Evolutionary conservation across 2,888 invertebrate genomes (phyloP), one percentile per base, ranked within the genome.

Genomic region (Drosophila parthenogenetica): DNA sequence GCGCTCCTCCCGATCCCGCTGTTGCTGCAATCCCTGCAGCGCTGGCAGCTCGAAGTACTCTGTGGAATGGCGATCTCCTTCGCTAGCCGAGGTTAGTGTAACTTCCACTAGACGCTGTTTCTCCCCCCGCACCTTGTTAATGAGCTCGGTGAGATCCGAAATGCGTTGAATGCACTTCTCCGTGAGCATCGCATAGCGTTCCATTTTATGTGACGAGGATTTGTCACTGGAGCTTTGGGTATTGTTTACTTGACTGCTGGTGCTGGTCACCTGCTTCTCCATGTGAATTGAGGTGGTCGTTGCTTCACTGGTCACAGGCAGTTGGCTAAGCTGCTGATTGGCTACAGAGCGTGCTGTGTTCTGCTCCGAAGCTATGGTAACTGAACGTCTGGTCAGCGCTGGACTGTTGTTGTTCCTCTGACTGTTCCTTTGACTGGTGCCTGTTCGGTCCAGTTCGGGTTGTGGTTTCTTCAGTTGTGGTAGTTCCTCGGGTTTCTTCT

Each of bases 71-170:
- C 89, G 89, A 0, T 78, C 91, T 35, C 80, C 90, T 19, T 92
- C 92, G 60, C 91, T 91, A 5, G 77, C 89, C 8, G 92, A 92
- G 1, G 91, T 91, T 0, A 92, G 77, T 0, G 91, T 92, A 1
- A 91, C 90, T 66, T 93, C 93, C n/a, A 93, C 85, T 16, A 94
- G 90, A 46, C 92, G 91, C 48, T 93, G 91, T 70, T 93, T 94
- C 79, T 95, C 94, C 57, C 93, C 91, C n/a, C 95, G 93, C 5
- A 95, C 93, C 82, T 93, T 93, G n/a, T 93, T 92, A 13, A 95
- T 94, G 79, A 94, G 92, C 10, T 93, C 93, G 0, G 93, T 93
- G 5, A 95, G 85, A 63, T 93, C 93, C 2, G 93, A 93, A 48
- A 95, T 95, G 65, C 94, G 92, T 69, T 94, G 93, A 0, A 93